These are phyloP conservation scores for Bos javanicus DNA, from an alignment of 2,113 vertebrate species.

Conservation along the genomic window DNA sequence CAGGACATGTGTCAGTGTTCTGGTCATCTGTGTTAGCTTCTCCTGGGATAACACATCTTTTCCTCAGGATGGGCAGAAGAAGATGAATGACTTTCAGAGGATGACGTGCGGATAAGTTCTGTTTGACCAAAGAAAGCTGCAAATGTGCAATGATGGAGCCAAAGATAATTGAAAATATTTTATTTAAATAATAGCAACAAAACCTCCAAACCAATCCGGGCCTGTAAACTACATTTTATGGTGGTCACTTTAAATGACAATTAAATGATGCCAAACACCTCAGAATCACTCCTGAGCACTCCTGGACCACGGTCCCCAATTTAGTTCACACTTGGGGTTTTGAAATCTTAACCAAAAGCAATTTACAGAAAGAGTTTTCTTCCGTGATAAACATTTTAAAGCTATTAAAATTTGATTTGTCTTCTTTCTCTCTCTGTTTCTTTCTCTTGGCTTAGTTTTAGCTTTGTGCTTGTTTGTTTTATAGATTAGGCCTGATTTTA, in stretches of 20 bases:
- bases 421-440: background rate
- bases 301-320: background rate
- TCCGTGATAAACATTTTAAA: conserved; percentile 46
- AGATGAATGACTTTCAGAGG: background rate
- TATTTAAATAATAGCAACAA: conserved; percentile 18
- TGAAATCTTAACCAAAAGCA: conserved; percentile 33
- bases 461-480: conserved; percentile 65
- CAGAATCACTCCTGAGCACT: background rate
- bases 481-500: conserved; percentile 72
- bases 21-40: background rate
- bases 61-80: background rate
- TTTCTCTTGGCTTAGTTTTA: background rate
- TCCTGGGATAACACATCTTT: background rate
- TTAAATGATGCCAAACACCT: background rate
- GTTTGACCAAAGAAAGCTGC: conserved; percentile 31
- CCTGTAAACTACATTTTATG: background rate
- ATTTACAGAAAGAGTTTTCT: conserved; percentile 44
- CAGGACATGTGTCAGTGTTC: background rate
- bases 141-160: background rate
- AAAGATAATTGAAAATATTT: conserved; percentile 14
- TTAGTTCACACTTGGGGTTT: background rate
- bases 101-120: background rate
- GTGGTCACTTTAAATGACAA: background rate
- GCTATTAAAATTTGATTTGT: background rate
- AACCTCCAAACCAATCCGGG: background rate